Conservation (phyloP, 2,113 vertebrate species). For the Mohoua ochrocephala region DNA sequence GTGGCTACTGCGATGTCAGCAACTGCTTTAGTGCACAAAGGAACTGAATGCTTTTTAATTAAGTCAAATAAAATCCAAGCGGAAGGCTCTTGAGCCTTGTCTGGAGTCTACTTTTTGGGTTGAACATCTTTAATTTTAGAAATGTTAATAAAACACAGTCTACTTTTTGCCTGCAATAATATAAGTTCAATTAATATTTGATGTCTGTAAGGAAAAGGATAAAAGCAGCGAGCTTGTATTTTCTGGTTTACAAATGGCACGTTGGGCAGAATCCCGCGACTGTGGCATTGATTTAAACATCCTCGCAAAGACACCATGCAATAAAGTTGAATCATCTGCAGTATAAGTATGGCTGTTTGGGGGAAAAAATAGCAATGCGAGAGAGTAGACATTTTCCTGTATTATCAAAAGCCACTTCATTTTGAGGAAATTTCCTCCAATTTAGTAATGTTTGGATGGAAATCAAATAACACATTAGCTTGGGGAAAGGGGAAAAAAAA, state of each 20-base stretch:
- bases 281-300: slow-evolving; percentile 28
- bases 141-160: slow-evolving; percentile 35
- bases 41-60: slow-evolving; percentile 63
- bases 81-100: background rate
- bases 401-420: slow-evolving; percentile 43
- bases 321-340: slow-evolving; percentile 59
- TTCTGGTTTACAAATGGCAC: slow-evolving; percentile 57
- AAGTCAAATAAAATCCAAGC: slow-evolving; percentile 51
- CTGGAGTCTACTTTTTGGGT: slow-evolving; percentile 23
- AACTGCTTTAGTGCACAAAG: slow-evolving; percentile 32
- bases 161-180: slow-evolving; percentile 9
- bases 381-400: background rate
- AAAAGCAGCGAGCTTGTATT: slow-evolving; percentile 10
- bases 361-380: slow-evolving; percentile 13
- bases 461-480: slow-evolving; percentile 41
- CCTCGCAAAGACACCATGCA: background rate
- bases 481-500: background rate
- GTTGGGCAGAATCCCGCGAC: background rate
- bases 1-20: slow-evolving; percentile 54
- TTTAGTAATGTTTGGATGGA: slow-evolving; percentile 13
- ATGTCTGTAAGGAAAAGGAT: background rate
- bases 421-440: slow-evolving; percentile 30
- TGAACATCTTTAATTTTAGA: slow-evolving; percentile 31
- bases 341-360: slow-evolving; percentile 6
- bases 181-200: slow-evolving; percentile 45